Evolutionary conservation across 2,888 invertebrate genomes (phyloP), one percentile per base, ranked within the genome.

Genomic region (Tiliacea aurago): DNA sequence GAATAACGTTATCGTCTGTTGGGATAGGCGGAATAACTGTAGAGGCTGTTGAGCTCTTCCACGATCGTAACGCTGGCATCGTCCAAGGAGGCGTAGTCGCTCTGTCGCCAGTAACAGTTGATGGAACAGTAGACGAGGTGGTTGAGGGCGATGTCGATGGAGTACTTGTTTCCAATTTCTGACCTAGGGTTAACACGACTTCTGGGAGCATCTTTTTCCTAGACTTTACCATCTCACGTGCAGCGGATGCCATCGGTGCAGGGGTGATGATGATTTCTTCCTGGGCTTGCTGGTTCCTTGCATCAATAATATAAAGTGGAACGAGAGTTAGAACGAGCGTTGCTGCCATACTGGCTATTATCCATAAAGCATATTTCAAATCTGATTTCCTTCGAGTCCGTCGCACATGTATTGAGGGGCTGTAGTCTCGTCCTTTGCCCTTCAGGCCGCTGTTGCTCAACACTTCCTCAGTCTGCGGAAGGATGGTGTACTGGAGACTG

Each of bases 401-500:
- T 68, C 95, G 92, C 61, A 95, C 90, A 75, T 95, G 95, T 71
- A 96, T 95, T 43, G 95, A 95, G 43, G 96, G 95, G 85, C 96
- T 95, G 85, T 95, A 96, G 86, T 96, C 96, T 69, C 95, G 93
- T 74, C 96, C 96, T 86, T 96, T 97, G 80, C 96, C 96, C 85
- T 96, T 96, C 79, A 97, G 88, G 75, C 97, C 97, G 86, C 97
- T 97, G 87, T 97, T 97, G 86, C 92, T 96, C 76, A 97, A 94
- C 86, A 97, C 97, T 91, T 97, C 97, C 91, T 97, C 98, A 74
- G 97, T 97, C 92, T 97, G 97, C 76, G 97, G 97, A 82, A 98
- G 96, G 87, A 98, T 98, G 86, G 97, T 97, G 93, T 98, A 98
- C 90, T 98, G 98, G 87, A 98, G 96, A 90, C 97, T 97, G 88